Percentiles rank a stretch among this genome's conserved stretches.
phyloP scores from a whole-genome alignment of 2,113 vertebrate genomes.

The Stercorarius parasiticus region DNA sequence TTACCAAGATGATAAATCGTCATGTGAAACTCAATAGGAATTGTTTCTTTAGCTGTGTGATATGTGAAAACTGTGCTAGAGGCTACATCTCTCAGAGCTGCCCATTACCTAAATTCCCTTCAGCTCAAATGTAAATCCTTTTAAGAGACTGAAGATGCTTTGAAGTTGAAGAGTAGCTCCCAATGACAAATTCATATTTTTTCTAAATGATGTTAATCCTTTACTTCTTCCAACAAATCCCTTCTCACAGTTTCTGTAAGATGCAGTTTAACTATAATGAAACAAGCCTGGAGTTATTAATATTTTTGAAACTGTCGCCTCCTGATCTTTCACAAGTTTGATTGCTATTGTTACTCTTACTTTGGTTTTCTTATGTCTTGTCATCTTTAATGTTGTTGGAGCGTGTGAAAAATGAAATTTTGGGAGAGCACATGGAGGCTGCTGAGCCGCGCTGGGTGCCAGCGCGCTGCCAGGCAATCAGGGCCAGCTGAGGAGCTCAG shows the following conservation, averaged over 20 bases:
- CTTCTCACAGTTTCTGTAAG: neutral
- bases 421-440: neutral
- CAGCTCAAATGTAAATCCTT: constrained; percentile 73
- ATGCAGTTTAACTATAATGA: neutral
- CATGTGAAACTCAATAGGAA: constrained; percentile 41
- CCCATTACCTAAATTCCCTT: constrained; percentile 59
- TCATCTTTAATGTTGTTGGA: neutral
- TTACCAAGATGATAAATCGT: constrained; percentile 57
- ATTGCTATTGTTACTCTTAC: constrained; percentile 26
- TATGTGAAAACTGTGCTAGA: constrained; percentile 33
- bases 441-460: neutral
- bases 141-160: constrained; percentile 56
- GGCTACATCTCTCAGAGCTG: constrained; percentile 66
- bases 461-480: neutral
- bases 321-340: constrained; percentile 24
- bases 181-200: constrained; percentile 27
- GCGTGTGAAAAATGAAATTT: neutral
- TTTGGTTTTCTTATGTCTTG: constrained; percentile 17
- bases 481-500: neutral
- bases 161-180: constrained; percentile 37
- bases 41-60: constrained; percentile 37
- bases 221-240: neutral
- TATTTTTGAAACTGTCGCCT: neutral
- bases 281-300: constrained; percentile 27
- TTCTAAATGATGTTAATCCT: neutral